A percentile compares a stretch with the other conserved stretches of the same genome.
Conservation (phyloP, 2,888 invertebrate genomes). For the Lithophane semibrunnea region DNA sequence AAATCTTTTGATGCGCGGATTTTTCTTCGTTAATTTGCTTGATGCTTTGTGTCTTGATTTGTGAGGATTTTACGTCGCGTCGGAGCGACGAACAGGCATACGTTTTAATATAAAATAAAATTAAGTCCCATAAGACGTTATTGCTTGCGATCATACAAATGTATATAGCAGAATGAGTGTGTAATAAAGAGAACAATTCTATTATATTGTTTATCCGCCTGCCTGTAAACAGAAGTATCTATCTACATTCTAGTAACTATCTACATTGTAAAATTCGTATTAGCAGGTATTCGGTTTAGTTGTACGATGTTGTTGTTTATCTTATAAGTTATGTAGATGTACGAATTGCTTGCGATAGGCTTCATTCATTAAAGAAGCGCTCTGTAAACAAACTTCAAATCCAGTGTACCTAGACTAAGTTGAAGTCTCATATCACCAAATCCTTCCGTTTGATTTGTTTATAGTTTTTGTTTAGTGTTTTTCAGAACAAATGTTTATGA, state of each 20-base stretch:
- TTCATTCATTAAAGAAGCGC: background rate
- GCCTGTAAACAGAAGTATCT: constrained; percentile 11
- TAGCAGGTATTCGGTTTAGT: too few relatives aligned
- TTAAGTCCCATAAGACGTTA: constrained; percentile 36
- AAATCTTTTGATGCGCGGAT: constrained; percentile 79
- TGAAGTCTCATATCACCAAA: background rate
- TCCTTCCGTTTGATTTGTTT: background rate
- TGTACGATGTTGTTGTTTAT: too few relatives aligned
- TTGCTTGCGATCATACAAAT: constrained; percentile 44
- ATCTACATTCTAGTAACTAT: too few relatives aligned
- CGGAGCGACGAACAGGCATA: constrained; percentile 29
- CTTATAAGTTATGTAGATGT: background rate
- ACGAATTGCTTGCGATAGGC: background rate
- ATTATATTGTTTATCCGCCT: constrained; percentile 35
- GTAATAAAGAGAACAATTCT: constrained; percentile 46
- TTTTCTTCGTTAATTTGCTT: constrained; percentile 72
- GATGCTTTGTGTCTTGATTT: constrained; percentile 65
- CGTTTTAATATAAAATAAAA: constrained; percentile 57
- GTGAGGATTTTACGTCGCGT: constrained; percentile 48
- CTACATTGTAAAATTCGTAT: background rate
- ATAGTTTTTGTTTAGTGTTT: too few relatives aligned
- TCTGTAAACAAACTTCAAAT: constrained; percentile 6
- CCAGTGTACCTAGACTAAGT: background rate
- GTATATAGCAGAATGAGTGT: constrained; percentile 29
- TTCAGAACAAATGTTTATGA: background rate